Conservation (phyloP, 2,113 vertebrate species). For the Callocephalon fimbriatum region DNA sequence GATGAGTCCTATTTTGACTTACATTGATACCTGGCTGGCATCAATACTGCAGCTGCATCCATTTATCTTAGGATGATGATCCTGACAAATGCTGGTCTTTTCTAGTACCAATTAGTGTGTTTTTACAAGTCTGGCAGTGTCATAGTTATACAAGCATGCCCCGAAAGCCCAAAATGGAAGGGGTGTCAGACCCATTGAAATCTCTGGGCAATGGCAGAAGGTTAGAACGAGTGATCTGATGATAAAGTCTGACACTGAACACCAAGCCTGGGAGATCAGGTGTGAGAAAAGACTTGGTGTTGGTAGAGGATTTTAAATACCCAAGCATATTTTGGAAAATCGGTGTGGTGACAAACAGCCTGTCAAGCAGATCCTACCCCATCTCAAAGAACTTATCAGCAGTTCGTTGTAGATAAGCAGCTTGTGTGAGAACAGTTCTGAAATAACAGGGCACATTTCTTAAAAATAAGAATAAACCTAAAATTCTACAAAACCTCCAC, state of each 20-base stretch:
- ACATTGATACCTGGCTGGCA: background rate
- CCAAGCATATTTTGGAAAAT: background rate
- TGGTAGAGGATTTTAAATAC: slow-evolving; percentile 18
- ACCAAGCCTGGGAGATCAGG: background rate
- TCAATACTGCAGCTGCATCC: background rate
- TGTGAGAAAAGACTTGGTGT: slow-evolving; percentile 3
- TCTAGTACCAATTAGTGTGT: background rate
- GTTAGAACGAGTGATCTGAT: slow-evolving; percentile 6
- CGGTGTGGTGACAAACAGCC: background rate
- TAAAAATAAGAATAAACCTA: background rate
- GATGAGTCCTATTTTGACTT: background rate
- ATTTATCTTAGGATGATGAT: background rate
- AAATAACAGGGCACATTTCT: background rate
- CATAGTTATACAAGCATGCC: background rate
- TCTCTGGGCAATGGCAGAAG: slow-evolving; percentile 23
- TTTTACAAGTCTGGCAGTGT: background rate
- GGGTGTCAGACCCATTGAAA: background rate
- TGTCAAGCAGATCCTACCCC: background rate
- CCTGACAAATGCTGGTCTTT: background rate
- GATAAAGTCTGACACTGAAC: slow-evolving; percentile 11
- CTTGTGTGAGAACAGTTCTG: background rate
- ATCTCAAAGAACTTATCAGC: background rate
- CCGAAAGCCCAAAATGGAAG: background rate
- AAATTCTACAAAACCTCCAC: background rate
- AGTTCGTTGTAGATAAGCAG: background rate